Evolutionary conservation across 2,888 invertebrate genomes (phyloP).

Genomic region (Leucophenga maculata): DNA sequence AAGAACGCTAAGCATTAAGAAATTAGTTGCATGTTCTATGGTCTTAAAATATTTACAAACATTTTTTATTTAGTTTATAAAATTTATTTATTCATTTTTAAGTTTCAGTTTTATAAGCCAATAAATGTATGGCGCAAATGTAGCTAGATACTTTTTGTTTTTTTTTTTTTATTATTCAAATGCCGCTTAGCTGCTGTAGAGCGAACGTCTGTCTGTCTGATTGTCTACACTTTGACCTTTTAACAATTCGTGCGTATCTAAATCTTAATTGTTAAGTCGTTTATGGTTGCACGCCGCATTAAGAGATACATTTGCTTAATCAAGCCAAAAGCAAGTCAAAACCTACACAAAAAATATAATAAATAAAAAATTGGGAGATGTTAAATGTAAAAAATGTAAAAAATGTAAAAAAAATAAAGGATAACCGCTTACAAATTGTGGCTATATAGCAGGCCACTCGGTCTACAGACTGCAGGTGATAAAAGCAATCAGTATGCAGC

Average conservation of each 20-base stretch:
- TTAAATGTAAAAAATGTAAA: conserved; percentile 9
- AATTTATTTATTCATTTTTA: not conserved
- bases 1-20: not conserved
- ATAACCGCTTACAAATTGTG: conserved; percentile 51
- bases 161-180: conserved; percentile 28
- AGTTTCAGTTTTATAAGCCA: not conserved
- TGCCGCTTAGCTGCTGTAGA: not conserved
- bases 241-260: conserved; percentile 46
- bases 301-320: conserved; percentile 12
- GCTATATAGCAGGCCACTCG: conserved; percentile 10
- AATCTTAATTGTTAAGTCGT: conserved; percentile 50
- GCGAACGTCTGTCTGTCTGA: not conserved
- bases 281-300: conserved; percentile 30
- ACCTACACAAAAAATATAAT: not conserved
- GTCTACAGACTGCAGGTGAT: conserved; percentile 46
- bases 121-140: not conserved
- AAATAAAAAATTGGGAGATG: not conserved
- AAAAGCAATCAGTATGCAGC: conserved; percentile 47
- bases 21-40: not conserved
- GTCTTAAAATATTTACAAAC: not conserved
- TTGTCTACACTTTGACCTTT: conserved; percentile 43
- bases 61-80: conserved; percentile 2
- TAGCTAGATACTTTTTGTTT: not conserved
- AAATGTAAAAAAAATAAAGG: conserved; percentile 35
- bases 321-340: not conserved